These are phyloP conservation scores for Clarias magur DNA, from an alignment of 2,113 vertebrate genomes.

Conservation along the genomic window DNA sequence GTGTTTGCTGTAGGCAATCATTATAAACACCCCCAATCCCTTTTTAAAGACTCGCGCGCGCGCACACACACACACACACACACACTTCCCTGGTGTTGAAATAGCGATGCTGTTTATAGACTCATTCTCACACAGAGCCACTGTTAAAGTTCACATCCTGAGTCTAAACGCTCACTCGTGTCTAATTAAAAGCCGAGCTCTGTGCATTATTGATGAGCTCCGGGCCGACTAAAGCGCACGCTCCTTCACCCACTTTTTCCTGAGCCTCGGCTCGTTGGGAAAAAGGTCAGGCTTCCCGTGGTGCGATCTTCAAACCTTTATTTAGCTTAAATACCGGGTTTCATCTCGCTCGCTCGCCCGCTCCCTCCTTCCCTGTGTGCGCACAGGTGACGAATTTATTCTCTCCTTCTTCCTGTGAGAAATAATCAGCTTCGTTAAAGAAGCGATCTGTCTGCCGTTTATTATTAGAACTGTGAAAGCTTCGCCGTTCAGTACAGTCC, in stretches of 20 bases:
- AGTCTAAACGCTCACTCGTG: not conserved
- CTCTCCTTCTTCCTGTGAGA: not conserved
- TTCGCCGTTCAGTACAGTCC: too few relatives aligned
- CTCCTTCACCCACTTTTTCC: not conserved
- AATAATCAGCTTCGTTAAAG: not conserved
- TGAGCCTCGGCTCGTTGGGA: not conserved
- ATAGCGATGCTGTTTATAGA: constrained; percentile 16
- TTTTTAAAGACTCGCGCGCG: not conserved
- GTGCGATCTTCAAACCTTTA: not conserved
- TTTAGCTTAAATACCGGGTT: not conserved
- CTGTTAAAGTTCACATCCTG: constrained; percentile 34
- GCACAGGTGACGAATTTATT: not conserved
- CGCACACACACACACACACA: not conserved
- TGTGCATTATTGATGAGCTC: constrained; percentile 34
- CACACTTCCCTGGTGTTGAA: not conserved
- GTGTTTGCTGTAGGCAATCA: not conserved
- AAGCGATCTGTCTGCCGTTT: too few relatives aligned
- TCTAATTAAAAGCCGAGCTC: constrained; percentile 26
- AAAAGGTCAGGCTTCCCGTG: constrained; percentile 14
- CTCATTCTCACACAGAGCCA: not conserved
- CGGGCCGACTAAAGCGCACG: constrained; percentile 13
- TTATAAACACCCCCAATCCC: not conserved
- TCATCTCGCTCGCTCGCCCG: not conserved
- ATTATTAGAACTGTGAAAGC: too few relatives aligned
- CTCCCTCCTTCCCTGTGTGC: not conserved